Percentiles rank a stretch among this genome's conserved stretches.
These are phyloP conservation scores for Drosophila tropicalis DNA, from an alignment of 1,140 invertebrate species.

Conservation along the genomic window DNA sequence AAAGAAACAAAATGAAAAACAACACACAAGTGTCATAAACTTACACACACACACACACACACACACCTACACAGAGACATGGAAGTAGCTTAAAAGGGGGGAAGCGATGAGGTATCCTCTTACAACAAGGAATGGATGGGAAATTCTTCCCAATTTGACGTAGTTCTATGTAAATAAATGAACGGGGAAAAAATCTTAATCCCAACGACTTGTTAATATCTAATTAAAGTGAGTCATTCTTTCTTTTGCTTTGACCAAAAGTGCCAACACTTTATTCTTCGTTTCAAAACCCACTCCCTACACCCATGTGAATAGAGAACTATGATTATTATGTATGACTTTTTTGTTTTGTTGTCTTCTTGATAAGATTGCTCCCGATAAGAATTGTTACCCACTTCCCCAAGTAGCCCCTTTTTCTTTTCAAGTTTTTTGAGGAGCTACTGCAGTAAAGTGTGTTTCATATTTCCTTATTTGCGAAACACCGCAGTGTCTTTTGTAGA, in stretches of 20 bases:
- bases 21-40: conserved; percentile 27
- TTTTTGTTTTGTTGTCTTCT: background rate
- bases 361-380: conserved; percentile 8
- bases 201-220: too few species aligned
- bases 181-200: too few species aligned
- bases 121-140: background rate
- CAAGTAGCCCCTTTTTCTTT: background rate
- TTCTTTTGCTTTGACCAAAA: too few species aligned
- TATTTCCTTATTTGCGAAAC: background rate
- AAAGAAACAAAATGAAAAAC: conserved; percentile 16
- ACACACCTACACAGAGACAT: background rate
- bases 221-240: too few species aligned
- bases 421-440: background rate
- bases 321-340: conserved; percentile 1
- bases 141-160: background rate
- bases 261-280: too few species aligned
- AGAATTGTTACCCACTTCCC: background rate
- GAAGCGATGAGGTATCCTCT: background rate
- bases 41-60: background rate
- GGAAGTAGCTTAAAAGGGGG: background rate
- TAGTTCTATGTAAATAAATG: background rate
- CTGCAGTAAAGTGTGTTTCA: conserved; percentile 1
- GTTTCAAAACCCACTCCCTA: background rate
- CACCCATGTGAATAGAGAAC: background rate
- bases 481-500: conserved; percentile 1